Conservation (phyloP, 2,888 invertebrate species). For the Apoderus coryli region DNA sequence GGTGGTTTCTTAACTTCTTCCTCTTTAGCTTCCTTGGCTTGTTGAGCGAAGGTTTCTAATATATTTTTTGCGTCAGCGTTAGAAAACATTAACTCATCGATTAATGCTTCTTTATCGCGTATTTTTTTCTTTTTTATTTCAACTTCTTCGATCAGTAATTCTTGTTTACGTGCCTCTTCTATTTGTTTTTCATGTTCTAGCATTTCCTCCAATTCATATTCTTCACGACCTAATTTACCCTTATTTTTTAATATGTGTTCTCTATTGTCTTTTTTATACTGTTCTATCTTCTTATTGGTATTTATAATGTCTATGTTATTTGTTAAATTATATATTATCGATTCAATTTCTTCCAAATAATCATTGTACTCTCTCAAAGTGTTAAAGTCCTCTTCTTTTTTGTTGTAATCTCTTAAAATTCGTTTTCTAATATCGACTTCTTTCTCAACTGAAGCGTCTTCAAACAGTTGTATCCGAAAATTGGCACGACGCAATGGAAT, state of each 20-base stretch:
- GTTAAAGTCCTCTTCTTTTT: conserved; percentile 86
- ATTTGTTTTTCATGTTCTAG: conserved; percentile 68
- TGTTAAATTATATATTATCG: conserved; percentile 77
- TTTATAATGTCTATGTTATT: conserved; percentile 80
- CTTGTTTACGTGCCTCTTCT: conserved; percentile 57
- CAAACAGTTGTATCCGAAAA: conserved; percentile 89
- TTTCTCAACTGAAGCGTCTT: conserved; percentile 92
- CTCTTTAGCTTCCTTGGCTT: conserved; percentile 51
- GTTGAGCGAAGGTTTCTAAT: conserved; percentile 58
- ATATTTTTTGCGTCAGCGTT: conserved; percentile 82
- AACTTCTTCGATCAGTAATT: conserved; percentile 50
- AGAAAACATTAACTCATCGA: conserved; percentile 91
- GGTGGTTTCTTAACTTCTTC: conserved; percentile 32
- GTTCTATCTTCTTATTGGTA: conserved; percentile 81
- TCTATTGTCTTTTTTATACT: conserved; percentile 81
- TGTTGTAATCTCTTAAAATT: conserved; percentile 82
- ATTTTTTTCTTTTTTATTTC: conserved; percentile 69
- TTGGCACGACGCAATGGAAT: conserved; percentile 76
- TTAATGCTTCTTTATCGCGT: conserved; percentile 77
- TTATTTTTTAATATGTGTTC: conserved; percentile 72
- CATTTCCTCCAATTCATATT: conserved; percentile 74
- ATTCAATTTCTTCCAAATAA: conserved; percentile 91
- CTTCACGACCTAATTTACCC: conserved; percentile 60
- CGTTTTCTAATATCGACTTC: conserved; percentile 90
- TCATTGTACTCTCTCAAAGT: conserved; percentile 80